These are phyloP conservation scores for Oligia fasciuncula DNA, from an alignment of 2,888 invertebrate species.

Conservation along the genomic window DNA sequence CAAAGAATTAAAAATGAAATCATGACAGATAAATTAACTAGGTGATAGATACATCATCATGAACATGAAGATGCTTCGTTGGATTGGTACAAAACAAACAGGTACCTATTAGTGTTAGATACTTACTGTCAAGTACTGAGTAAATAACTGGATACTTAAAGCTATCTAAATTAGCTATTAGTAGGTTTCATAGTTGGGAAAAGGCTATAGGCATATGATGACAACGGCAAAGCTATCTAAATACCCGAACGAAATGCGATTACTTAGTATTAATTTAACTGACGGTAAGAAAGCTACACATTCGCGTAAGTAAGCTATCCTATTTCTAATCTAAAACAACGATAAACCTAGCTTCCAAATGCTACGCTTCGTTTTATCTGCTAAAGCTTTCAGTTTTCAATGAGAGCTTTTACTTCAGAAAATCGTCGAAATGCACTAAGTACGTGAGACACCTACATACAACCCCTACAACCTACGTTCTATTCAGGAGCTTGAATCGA, in stretches of 20 bases:
- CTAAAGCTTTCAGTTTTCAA: not conserved
- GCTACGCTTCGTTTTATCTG: not conserved
- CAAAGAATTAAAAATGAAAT: no score
- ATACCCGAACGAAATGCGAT: not conserved
- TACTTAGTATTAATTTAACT: not conserved
- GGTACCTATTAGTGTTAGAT: not conserved
- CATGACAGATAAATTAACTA: no score
- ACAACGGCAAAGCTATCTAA: not conserved
- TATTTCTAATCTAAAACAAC: no score
- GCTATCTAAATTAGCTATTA: not conserved
- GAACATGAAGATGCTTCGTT: no score
- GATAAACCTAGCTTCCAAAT: not conserved
- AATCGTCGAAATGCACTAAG: conserved; percentile 1
- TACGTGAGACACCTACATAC: not conserved
- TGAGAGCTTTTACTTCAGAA: conserved; percentile 1
- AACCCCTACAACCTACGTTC: not conserved
- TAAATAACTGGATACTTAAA: not conserved
- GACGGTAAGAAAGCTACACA: not conserved
- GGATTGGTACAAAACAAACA: no score
- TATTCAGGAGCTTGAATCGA: conserved; percentile 14
- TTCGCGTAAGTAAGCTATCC: not conserved
- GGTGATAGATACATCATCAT: no score
- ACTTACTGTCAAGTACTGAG: not conserved
- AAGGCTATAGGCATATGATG: not conserved
- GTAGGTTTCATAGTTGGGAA: not conserved